Conservation (phyloP, 2,888 invertebrate species). For the Sphecodes monilicornis region DNA sequence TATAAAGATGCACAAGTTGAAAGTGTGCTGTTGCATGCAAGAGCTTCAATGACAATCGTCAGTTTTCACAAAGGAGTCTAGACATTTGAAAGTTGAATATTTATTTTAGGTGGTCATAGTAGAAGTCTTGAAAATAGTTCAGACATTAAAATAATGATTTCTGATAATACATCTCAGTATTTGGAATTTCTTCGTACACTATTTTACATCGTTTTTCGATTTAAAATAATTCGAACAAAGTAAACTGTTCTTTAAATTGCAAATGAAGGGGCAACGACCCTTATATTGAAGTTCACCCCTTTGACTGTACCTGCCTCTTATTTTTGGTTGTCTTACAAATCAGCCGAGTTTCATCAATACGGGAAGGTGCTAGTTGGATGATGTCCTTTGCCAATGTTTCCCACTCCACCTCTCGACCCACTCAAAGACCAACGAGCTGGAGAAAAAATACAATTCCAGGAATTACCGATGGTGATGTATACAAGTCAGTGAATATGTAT, state of each 20-base stretch:
- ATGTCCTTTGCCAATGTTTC: background rate
- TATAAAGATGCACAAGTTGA: too few relatives aligned
- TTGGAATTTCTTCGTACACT: too few relatives aligned
- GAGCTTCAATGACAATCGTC: too few relatives aligned
- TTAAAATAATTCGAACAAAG: background rate
- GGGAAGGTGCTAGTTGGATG: background rate
- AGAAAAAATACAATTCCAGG: background rate
- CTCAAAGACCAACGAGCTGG: background rate
- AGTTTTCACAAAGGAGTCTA: too few relatives aligned
- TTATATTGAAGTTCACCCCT: background rate
- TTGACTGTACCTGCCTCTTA: background rate
- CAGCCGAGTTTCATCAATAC: background rate
- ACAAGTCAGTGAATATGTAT: slow-evolving; percentile 9
- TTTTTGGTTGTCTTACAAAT: background rate
- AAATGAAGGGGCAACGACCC: background rate
- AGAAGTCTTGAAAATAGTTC: too few relatives aligned
- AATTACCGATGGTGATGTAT: slow-evolving; percentile 12
- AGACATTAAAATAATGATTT: too few relatives aligned
- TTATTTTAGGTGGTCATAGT: too few relatives aligned
- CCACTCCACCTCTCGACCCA: background rate
- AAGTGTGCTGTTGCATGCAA: too few relatives aligned
- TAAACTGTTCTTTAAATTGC: background rate
- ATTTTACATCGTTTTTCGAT: background rate
- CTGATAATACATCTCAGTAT: too few relatives aligned
- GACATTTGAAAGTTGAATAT: too few relatives aligned